These are phyloP conservation scores for Platorchestia sp. DNA, from an alignment of 1,140 invertebrate genomes.

Conservation along the genomic window DNA sequence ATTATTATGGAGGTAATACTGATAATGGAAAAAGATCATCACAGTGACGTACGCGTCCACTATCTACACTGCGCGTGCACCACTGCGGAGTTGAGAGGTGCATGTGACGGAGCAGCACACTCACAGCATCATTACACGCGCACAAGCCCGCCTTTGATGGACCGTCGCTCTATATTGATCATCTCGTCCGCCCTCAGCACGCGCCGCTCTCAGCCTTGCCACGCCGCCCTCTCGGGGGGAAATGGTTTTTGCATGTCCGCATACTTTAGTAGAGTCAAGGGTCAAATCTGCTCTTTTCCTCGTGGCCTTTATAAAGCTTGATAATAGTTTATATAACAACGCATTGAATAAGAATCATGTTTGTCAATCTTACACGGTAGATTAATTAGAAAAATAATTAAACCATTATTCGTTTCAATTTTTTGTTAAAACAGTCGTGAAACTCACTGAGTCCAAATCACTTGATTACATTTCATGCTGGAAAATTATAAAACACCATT, in stretches of 20 bases:
- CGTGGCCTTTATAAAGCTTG: neutral
- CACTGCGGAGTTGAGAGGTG: neutral
- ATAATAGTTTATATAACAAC: neutral
- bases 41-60: neutral
- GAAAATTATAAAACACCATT: neutral
- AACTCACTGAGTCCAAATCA: neutral
- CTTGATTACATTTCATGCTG: neutral
- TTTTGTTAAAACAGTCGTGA: neutral
- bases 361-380: neutral
- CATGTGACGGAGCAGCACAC: neutral
- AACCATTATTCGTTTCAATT: neutral
- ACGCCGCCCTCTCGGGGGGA: neutral
- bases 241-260: neutral
- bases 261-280: neutral
- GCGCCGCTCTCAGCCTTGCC: neutral
- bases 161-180: neutral
- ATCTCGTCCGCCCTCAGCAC: neutral
- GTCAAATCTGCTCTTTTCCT: neutral
- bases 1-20: neutral
- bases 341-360: neutral
- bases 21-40: neutral
- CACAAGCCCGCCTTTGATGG: neutral
- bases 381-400: neutral
- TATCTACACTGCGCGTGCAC: too few species aligned
- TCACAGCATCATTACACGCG: neutral